These are phyloP conservation scores for Paramormyrops hopkinsi DNA, from an alignment of 2,797 vertebrate genomes.

Conservation along the genomic window DNA sequence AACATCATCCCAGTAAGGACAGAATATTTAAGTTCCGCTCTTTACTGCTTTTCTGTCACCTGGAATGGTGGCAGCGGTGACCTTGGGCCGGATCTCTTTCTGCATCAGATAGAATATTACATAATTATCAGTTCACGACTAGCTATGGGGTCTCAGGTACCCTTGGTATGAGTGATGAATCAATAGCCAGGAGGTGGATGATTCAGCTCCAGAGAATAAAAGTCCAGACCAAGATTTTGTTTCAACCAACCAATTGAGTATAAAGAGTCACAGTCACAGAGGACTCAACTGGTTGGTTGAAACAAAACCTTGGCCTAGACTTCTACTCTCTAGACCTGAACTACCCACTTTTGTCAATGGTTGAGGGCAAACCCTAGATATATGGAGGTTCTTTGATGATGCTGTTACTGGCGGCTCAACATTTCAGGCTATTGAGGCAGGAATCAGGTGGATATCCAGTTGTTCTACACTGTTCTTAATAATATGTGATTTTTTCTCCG, in stretches of 20 bases:
- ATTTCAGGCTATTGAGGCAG: not conserved
- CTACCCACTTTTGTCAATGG: not conserved
- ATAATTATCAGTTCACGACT: not conserved
- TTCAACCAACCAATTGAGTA: not conserved
- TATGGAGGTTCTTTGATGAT: not conserved
- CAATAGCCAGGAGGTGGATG: not conserved
- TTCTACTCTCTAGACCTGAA: not conserved
- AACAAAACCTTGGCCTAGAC: not conserved
- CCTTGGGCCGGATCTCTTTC: not conserved
- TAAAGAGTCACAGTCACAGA: not conserved
- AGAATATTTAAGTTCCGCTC: not conserved
- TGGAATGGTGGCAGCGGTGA: not conserved
- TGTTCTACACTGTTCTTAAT: not conserved
- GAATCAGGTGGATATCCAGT: not conserved
- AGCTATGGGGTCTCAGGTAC: not conserved
- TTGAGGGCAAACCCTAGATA: not conserved
- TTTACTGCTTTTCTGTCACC: not conserved
- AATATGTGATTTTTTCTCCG: not conserved
- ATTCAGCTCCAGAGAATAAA: not conserved
- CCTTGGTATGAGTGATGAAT: not conserved
- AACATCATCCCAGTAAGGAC: not conserved
- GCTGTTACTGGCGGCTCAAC: not conserved
- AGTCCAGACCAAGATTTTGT: not conserved
- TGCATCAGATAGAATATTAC: not conserved
- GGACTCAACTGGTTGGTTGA: not conserved